Percentiles rank a stretch among this genome's conserved stretches.
These are phyloP conservation scores for Mus musculus DNA, from an alignment of 2,113 vertebrate genomes.

Conservation along the genomic window DNA sequence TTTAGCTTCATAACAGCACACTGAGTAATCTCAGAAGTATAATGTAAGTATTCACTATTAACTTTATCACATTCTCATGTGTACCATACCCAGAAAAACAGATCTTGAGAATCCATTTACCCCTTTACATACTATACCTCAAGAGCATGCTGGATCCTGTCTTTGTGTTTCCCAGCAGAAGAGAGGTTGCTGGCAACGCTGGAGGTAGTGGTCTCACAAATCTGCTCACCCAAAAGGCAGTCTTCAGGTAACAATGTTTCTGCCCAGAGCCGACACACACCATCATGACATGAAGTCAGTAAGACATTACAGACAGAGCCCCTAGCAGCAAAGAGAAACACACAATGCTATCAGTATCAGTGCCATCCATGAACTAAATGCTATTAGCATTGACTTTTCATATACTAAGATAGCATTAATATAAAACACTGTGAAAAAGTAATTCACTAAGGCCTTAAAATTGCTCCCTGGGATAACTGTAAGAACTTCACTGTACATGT, in stretches of 20 bases:
- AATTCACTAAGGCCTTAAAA: not conserved
- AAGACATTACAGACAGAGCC: conserved; percentile 97
- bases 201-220: conserved; percentile 94
- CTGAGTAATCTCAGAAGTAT: not conserved
- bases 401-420: conserved; percentile 9
- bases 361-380: conserved; percentile 5
- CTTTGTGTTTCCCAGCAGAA: conserved; percentile 92
- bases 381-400: conserved; percentile 19
- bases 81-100: not conserved
- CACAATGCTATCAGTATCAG: not conserved
- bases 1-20: conserved; percentile 18
- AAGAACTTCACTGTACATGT: not conserved
- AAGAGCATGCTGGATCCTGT: conserved; percentile 97
- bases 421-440: not conserved
- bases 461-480: not conserved
- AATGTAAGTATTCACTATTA: conserved; percentile 6
- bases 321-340: conserved; percentile 85
- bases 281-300: conserved; percentile 96
- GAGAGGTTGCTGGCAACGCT: conserved; percentile 88
- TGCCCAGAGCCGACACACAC: conserved; percentile 97
- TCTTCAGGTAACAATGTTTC: conserved; percentile 97
- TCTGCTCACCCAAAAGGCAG: conserved; percentile 96
- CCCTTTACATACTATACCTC: conserved; percentile 89
- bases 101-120: conserved; percentile 31
- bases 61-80: not conserved